phyloP scores from a whole-genome alignment of 2,797 vertebrate species.

The Gobio occitaniae region DNA sequence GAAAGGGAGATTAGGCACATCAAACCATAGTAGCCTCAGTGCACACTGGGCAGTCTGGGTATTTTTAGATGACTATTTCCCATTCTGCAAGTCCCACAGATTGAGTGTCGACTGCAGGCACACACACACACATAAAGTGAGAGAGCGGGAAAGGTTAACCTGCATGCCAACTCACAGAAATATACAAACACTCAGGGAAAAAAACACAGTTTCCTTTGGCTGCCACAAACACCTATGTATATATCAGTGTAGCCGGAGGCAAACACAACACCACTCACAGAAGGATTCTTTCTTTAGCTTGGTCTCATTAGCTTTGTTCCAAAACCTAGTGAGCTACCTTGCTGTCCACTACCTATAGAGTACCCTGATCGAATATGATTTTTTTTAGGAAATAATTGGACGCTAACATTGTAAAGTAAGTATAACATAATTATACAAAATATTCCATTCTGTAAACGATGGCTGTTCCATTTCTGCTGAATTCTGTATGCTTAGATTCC shows the following conservation, averaged over 20 bases:
- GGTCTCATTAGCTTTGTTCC: constrained; percentile 28
- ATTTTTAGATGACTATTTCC: constrained; percentile 62
- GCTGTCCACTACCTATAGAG: background rate
- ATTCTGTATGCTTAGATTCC: constrained; percentile 16
- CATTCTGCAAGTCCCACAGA: constrained; percentile 49
- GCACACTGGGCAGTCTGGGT: constrained; percentile 56
- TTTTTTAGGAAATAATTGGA: background rate
- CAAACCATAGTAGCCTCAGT: constrained; percentile 54
- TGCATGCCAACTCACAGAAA: constrained; percentile 42
- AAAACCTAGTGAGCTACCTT: background rate
- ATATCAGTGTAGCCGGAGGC: constrained; percentile 30
- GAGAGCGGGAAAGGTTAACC: constrained; percentile 43
- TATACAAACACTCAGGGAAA: constrained; percentile 41
- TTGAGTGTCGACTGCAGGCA: constrained; percentile 15
- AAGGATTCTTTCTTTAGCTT: constrained; percentile 16
- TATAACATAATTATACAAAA: constrained; percentile 8
- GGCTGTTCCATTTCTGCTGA: constrained; percentile 13
- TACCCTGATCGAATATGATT: background rate
- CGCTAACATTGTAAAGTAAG: background rate
- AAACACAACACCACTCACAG: constrained; percentile 39
- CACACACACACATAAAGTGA: constrained; percentile 7
- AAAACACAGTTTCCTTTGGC: background rate
- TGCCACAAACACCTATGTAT: constrained; percentile 20
- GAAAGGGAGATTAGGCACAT: constrained; percentile 60
- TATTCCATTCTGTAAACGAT: background rate